Base-by-base conservation (phyloP, 1,140 invertebrate species). In the Eumeta japonica region DNA sequence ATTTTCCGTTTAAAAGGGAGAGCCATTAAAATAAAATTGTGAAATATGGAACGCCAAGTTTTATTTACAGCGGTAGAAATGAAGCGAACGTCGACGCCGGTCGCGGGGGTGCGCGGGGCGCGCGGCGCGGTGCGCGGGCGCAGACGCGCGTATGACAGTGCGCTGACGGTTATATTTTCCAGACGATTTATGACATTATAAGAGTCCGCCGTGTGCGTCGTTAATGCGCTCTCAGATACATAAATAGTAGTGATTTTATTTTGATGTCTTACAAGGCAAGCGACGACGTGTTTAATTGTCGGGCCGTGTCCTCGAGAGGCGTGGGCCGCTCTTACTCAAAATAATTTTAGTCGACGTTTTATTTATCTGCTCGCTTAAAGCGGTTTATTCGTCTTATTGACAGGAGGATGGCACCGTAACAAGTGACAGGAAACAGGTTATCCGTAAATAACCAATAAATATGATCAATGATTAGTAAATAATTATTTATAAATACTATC, bases 171-270 rank as follows among this genome's bases (percentile, higher is more conserved):
- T 74, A 74, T 74, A 74, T 74, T 70, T 70, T 68, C 62, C 62
- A 70, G 56, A 71, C 70, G 60, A 74, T 74, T 74, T 74, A 74
- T 71, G 53, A 53, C 58, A 60, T 66, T 70, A 70, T 71, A 74
- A 71, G 66, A 71, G 62, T 47, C 48, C 51, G 42, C 50, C 56
- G 50, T 50, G 50, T 57, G 54, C 58, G 20, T 24, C 55, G 56
- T 68, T 68, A 65, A 66, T 67, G 61, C 55, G 49, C 64, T 68
- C 52, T 57, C 64, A 60, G 59, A 56, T 63, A 46, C 66, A 71
- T 74, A 74, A 70, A 74, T 71, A 71, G 53, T 61, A 59, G 55
- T 68, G 53, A 71, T 71, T 64, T 74, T 67, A 67, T 71, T 71
- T 67, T 71, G 53, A 71, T 67, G 65, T 73, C 57, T 45, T 68